Conservation (phyloP, 1,140 invertebrate species). For the Harpegnathos saltator region DNA sequence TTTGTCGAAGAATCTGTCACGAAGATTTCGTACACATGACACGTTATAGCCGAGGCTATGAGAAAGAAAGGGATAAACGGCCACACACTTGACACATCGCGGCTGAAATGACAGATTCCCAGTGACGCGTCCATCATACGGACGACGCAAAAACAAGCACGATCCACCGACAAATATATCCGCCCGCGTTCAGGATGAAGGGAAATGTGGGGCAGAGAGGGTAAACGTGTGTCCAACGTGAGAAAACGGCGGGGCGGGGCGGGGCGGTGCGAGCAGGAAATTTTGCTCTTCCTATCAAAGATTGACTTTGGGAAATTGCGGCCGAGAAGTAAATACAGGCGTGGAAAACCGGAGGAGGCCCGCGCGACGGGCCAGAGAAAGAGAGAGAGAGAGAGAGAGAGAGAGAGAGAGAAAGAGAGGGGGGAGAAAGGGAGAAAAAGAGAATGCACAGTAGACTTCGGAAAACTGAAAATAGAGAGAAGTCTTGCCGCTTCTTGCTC, state of each 20-base stretch:
- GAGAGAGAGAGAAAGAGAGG: no score
- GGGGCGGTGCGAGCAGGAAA: conserved; percentile 39
- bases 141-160: conserved; percentile 27
- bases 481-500: neutral
- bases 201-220: neutral
- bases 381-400: no score
- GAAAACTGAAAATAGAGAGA: conserved; percentile 30
- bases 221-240: neutral
- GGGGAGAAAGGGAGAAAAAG: neutral
- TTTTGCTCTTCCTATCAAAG: conserved; percentile 48
- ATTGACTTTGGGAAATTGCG: conserved; percentile 50
- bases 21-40: no score
- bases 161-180: conserved; percentile 30
- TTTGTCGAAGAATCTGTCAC: no score
- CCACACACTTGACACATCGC: no score
- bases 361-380: neutral
- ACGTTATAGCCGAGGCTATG: neutral
- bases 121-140: neutral
- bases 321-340: conserved; percentile 42
- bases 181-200: neutral
- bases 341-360: conserved; percentile 1
- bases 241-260: conserved; percentile 23
- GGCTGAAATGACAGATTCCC: neutral
- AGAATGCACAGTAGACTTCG: conserved; percentile 12
- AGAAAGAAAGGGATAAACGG: no score